A percentile compares a stretch with the other conserved stretches of the same genome.
Conservation (phyloP, 2,888 invertebrate genomes). For the Euphydryas editha region DNA sequence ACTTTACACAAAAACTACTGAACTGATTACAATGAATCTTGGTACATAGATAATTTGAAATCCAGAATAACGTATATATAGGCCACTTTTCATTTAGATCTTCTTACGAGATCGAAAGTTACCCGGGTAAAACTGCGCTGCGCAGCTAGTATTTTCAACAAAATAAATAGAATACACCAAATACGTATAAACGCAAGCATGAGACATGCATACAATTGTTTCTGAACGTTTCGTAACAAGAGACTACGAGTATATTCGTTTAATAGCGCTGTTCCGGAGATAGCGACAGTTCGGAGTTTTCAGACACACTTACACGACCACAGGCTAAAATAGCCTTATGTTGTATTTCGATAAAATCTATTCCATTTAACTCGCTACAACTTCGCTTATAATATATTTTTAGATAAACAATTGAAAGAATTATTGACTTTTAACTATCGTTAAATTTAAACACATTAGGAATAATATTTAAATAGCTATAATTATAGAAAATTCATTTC, state of each 20-base stretch:
- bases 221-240: slow-evolving; percentile 4
- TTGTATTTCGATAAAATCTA: slow-evolving; percentile 1
- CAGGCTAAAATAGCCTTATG: background rate
- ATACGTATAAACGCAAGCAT: background rate
- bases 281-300: slow-evolving; percentile 26
- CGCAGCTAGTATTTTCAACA: background rate
- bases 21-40: no score
- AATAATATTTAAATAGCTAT: no score
- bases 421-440: no score
- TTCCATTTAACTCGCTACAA: background rate
- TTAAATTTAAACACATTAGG: no score
- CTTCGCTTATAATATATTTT: background rate
- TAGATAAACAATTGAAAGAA: background rate
- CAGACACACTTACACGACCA: slow-evolving; percentile 23
- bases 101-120: no score
- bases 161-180: background rate
- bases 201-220: background rate
- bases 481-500: no score
- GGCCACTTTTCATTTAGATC: no score
- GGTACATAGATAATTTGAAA: no score
- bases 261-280: slow-evolving; percentile 29
- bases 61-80: no score
- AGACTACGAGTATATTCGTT: slow-evolving; percentile 32
- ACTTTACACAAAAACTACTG: no score
- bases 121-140: no score